Conservation (phyloP, 2,113 vertebrate species). For the Thryonomys swinderianus region DNA sequence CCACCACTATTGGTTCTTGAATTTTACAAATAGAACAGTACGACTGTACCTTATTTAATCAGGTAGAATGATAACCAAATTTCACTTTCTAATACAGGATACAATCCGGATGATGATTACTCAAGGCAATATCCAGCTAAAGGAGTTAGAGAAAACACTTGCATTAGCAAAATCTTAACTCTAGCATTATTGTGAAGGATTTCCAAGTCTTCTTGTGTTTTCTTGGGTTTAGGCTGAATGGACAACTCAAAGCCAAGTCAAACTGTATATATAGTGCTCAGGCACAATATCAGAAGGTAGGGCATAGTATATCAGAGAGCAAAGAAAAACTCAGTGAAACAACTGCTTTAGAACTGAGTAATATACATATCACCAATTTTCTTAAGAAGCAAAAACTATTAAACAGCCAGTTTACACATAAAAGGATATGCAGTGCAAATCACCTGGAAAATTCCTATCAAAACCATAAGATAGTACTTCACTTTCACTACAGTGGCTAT, state of each 20-base stretch:
- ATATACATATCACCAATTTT: conserved; percentile 8
- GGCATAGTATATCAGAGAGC: background rate
- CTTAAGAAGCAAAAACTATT: conserved; percentile 35
- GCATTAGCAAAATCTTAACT: conserved; percentile 88
- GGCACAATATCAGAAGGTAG: background rate
- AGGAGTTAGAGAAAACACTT: conserved; percentile 91
- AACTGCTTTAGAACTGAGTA: background rate
- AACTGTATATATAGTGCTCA: background rate
- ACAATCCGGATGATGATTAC: conserved; percentile 96
- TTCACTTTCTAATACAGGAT: conserved; percentile 86
- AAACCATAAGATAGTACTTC: background rate
- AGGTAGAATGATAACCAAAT: conserved; percentile 24
- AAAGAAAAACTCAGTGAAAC: conserved; percentile 8
- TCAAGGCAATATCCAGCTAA: conserved; percentile 93
- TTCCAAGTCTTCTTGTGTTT: conserved; percentile 33
- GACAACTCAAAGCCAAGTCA: conserved; percentile 1
- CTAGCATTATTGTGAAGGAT: conserved; percentile 40
- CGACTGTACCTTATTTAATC: background rate
- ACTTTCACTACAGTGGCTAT: background rate
- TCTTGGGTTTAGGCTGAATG: background rate
- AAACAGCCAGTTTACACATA: background rate
- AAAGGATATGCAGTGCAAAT: background rate
- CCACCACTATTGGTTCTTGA: background rate
- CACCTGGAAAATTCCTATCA: conserved; percentile 6
- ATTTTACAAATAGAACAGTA: background rate